Evolutionary conservation across 2,113 vertebrate genomes (phyloP).

Genomic region (Elgaria multicarinata): DNA sequence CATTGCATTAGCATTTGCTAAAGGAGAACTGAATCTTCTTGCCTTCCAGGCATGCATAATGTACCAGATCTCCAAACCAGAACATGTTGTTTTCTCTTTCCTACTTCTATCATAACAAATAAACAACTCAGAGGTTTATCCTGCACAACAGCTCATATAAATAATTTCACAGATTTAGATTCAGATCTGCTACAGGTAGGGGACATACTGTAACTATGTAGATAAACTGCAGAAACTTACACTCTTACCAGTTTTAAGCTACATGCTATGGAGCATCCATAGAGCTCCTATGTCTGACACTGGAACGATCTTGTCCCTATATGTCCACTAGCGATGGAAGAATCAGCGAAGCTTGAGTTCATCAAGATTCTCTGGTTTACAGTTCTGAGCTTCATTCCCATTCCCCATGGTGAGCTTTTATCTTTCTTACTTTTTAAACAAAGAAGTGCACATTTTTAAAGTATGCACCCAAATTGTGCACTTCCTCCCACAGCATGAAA

Average conservation of each 20-base stretch:
- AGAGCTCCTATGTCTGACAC: neutral
- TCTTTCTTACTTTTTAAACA: too few relatives aligned
- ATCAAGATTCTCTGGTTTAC: too few relatives aligned
- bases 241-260: neutral
- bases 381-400: too few relatives aligned
- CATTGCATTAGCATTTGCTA: neutral
- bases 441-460: too few relatives aligned
- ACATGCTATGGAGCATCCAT: neutral
- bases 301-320: too few relatives aligned
- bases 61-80: slow-evolving; percentile 4
- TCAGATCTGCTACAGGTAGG: neutral
- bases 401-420: too few relatives aligned
- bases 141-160: neutral
- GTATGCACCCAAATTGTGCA: too few relatives aligned
- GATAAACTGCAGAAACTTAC: neutral
- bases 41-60: neutral
- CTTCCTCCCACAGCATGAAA: too few relatives aligned
- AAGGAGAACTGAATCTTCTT: neutral
- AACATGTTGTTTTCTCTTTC: neutral
- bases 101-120: slow-evolving; percentile 2
- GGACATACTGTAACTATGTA: neutral
- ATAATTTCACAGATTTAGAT: slow-evolving; percentile 12
- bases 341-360: too few relatives aligned
- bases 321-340: too few relatives aligned
- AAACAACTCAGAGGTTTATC: neutral